These are phyloP conservation scores for Alviniconcha marisindica DNA, from an alignment of 1,140 invertebrate species.

Conservation along the genomic window DNA sequence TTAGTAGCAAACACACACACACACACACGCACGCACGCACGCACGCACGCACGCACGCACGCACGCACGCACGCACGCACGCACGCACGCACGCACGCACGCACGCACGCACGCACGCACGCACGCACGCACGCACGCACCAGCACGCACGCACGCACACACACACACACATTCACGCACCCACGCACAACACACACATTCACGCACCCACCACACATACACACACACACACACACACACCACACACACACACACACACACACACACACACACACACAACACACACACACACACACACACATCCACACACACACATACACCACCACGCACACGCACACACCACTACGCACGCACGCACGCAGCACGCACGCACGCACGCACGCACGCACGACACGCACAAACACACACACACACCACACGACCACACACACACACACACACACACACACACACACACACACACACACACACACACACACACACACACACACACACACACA, in stretches of 20 bases:
- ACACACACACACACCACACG: too few relatives aligned
- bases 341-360: too few relatives aligned
- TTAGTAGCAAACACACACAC: too few relatives aligned
- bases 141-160: background rate
- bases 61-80: too few relatives aligned
- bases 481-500: too few relatives aligned
- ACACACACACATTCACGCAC: background rate
- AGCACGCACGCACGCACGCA: too few relatives aligned
- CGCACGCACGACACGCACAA: too few relatives aligned
- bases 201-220: background rate
- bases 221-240: background rate
- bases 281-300: conserved; percentile 8
- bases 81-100: too few relatives aligned
- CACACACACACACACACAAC: background rate
- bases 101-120: background rate
- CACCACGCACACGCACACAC: too few relatives aligned
- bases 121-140: background rate
- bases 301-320: conserved; percentile 10
- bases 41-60: too few relatives aligned
- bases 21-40: too few relatives aligned
- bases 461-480: background rate
- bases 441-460: background rate
- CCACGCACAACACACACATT: background rate
- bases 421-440: background rate
- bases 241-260: background rate